Evolutionary conservation across 2,113 vertebrate species (phyloP).

Genomic region (Oreochromis aureus): DNA sequence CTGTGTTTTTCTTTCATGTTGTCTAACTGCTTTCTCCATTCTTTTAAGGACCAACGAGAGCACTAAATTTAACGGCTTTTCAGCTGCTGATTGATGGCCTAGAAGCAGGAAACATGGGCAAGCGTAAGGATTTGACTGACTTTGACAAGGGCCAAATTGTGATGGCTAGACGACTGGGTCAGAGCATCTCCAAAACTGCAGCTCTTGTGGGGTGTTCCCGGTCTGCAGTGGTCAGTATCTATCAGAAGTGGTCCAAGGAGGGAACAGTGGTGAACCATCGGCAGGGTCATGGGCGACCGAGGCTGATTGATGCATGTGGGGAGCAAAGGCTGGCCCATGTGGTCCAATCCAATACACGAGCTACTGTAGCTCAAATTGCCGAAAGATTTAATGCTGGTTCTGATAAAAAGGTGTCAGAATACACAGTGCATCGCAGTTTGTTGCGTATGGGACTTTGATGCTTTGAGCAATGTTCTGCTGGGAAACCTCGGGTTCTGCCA

Average conservation of each 20-base stretch:
- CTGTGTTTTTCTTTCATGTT: not conserved
- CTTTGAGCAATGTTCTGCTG: not conserved
- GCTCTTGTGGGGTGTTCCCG: not conserved
- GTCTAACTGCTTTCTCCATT: not conserved
- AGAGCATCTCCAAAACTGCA: not conserved
- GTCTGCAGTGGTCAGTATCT: not conserved
- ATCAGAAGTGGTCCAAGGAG: not conserved
- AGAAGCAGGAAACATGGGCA: not conserved
- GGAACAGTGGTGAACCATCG: not conserved
- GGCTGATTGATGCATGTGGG: not conserved
- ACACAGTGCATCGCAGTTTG: not conserved
- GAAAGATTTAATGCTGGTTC: not conserved
- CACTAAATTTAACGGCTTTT: not conserved
- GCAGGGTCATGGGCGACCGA: not conserved
- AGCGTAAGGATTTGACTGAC: not conserved
- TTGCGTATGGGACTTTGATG: not conserved
- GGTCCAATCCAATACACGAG: not conserved
- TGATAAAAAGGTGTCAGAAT: not conserved
- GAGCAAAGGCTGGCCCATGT: fast-evolving
- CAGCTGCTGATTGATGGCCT: not conserved
- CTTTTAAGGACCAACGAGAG: not conserved
- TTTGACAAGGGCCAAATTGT: not conserved
- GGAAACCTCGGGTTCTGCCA: not conserved
- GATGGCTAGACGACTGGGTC: not conserved
- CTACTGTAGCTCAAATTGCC: not conserved